Evolutionary conservation across 2,888 invertebrate species (phyloP), one percentile per base, ranked within the genome.

Genomic region (Andrena fulva): DNA sequence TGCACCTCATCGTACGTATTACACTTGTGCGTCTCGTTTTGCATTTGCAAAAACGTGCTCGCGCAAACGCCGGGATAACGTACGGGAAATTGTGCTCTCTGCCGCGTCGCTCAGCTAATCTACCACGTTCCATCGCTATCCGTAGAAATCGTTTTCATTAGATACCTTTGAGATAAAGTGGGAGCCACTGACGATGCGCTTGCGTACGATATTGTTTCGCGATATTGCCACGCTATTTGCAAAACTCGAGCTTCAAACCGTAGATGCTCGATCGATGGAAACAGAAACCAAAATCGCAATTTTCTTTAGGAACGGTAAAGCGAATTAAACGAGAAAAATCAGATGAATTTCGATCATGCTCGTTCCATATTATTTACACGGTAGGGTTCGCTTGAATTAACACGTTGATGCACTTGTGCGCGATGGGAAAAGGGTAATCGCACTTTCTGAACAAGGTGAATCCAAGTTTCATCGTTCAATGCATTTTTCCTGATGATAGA

Each of bases 1-100:
- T 92, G 91, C 89, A 90, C 90, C 91, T 91, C 91, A 90, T 91
- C 91, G 91, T 89, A 90, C 86, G 88, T 90, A 91, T 90, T 90
- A 90, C 85, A 89, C 77, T 83, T 81, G 84, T 86, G 85, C 85
- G 86, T 89, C 89, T 88, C 84, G 89, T 86, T 85, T 91, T 91
- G 89, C 88, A 87, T 89, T 90, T 83, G 87, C 86, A 89, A 91
- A 91, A 91, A 90, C 82, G 79, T 67, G 74, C 63, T 29, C 70
- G 75, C 67, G 72, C 78, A 63, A 52, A 69, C 72, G 62, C 70
- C 79, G 79, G 81, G 77, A 85, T 77, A 67, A 52, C 74, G 76
- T 73, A 60, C 70, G 80, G 77, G 80, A 84, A 80, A 85, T 80
- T 60, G 62, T 62, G 56, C 59, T 42, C 31, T 50, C 48, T 10